Evolutionary conservation across 2,113 vertebrate species (phyloP), one percentile per base, ranked within the genome.

Genomic region (Solea solea): DNA sequence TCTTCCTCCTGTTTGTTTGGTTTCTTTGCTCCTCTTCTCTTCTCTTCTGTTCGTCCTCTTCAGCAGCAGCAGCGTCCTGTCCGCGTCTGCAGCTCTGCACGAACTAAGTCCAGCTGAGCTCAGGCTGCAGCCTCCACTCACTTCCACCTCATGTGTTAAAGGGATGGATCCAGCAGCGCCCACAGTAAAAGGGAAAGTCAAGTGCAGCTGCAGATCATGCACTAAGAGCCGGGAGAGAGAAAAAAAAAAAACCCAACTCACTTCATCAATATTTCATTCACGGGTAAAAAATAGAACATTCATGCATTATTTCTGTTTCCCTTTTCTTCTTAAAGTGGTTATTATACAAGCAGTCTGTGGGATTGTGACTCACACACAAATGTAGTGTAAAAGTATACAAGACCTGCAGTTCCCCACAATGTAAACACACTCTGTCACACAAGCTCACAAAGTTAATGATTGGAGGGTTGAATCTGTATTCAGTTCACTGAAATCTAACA

Each of bases 181-280:
- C 51, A 66, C 76, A 76, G 15, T 64, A 68, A 70, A 74, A 80
- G 61, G 63, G 50, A 60, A 53, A 60, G 52, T 48, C 70, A 11
- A 7, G 62, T 7, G 50, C 78, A 57, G 49, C 78, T 49, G 28
- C 68, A 63, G 63, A 46, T 25, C 15, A 27, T 21, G 21, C 21
- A 21, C 21, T 21, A 21, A 21, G 21, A 34, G 3, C 34, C 34
- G 34, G 34, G 2, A 10, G 42, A 27, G 14, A 8, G n/a, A 15
- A 5, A 15, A 50, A 27, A 65, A 49, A 28, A 8, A n/a, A 1
- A 34, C 34, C 21, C 21, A 21, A 21, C 21, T 21, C 21, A 34
- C 50, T 42, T 34, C 72, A 80, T 90, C 56, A 86, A 88, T 86
- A 80, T 80, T 80, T 64, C 61, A 84, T 64, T 2, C 42, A 25